These are phyloP conservation scores for Ylistrum balloti DNA, from an alignment of 1,140 invertebrate genomes.

Conservation along the genomic window DNA sequence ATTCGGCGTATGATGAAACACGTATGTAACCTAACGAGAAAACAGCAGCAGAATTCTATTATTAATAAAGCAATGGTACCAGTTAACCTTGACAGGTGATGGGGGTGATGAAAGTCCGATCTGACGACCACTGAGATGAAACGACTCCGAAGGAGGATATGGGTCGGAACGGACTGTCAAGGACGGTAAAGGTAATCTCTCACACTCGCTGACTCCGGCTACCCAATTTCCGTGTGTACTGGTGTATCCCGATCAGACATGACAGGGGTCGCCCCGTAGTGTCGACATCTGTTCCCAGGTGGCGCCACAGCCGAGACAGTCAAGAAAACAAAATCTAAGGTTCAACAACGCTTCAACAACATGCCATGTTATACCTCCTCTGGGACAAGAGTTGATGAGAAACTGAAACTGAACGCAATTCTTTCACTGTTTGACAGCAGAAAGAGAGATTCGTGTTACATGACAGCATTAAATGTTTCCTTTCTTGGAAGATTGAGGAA, in stretches of 20 bases:
- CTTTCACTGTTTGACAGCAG: neutral
- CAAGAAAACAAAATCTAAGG: constrained; percentile 20
- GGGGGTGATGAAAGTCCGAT: neutral
- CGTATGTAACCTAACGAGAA: too few relatives aligned
- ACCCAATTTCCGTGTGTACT: constrained; percentile 37
- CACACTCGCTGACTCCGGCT: constrained; percentile 16
- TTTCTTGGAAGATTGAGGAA: neutral
- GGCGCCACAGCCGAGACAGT: neutral
- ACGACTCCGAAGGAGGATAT: neutral
- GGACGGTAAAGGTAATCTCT: neutral
- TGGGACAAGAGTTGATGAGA: constrained; percentile 4
- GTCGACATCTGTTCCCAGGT: neutral
- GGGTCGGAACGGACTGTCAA: constrained; percentile 6
- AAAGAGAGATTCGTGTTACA: neutral
- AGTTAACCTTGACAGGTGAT: neutral
- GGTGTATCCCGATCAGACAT: constrained; percentile 31
- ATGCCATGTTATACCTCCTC: neutral
- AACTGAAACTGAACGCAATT: neutral
- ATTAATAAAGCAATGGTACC: too few relatives aligned
- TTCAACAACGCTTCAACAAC: neutral
- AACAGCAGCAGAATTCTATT: too few relatives aligned
- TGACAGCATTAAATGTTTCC: neutral
- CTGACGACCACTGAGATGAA: neutral
- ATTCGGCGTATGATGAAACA: too few relatives aligned
- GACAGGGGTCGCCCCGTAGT: neutral